Conservation (phyloP, 1,140 invertebrate species). For the Papilio aristodemus region DNA sequence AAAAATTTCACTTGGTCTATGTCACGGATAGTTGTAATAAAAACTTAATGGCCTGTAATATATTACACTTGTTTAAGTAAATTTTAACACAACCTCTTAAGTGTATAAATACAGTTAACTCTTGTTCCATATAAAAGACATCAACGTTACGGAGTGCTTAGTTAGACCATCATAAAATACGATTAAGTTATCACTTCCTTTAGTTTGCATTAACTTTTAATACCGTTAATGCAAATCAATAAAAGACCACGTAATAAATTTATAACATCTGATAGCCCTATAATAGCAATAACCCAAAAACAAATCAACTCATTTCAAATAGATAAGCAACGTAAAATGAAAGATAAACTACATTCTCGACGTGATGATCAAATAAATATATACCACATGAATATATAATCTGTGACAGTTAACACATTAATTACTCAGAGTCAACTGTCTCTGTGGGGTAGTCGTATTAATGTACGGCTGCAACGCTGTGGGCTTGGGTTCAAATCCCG, state of each 20-base stretch:
- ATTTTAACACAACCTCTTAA: conserved; percentile 7
- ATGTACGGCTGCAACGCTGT: too few species aligned
- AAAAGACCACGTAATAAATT: conserved; percentile 17
- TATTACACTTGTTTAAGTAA: background rate
- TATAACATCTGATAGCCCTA: background rate
- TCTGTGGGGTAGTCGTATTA: too few species aligned
- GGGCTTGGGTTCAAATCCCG: too few species aligned
- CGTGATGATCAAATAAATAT: background rate
- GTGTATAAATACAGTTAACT: background rate
- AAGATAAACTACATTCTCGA: conserved; percentile 3
- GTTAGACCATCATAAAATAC: conserved; percentile 19
- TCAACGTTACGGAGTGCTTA: conserved; percentile 41
- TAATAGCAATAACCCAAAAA: conserved; percentile 12
- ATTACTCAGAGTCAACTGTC: background rate
- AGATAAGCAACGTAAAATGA: background rate
- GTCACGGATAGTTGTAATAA: too few species aligned
- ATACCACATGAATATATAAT: background rate
- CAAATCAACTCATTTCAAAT: background rate
- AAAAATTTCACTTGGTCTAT: too few species aligned
- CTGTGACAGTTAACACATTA: background rate
- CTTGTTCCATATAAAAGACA: conserved; percentile 44
- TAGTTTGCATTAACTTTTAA: conserved; percentile 11
- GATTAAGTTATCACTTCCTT: conserved; percentile 17
- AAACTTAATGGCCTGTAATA: too few species aligned
- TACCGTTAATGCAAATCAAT: conserved; percentile 24